These are phyloP conservation scores for Dryocosmus kuriphilus DNA, from an alignment of 2,888 invertebrate species.

Conservation along the genomic window DNA sequence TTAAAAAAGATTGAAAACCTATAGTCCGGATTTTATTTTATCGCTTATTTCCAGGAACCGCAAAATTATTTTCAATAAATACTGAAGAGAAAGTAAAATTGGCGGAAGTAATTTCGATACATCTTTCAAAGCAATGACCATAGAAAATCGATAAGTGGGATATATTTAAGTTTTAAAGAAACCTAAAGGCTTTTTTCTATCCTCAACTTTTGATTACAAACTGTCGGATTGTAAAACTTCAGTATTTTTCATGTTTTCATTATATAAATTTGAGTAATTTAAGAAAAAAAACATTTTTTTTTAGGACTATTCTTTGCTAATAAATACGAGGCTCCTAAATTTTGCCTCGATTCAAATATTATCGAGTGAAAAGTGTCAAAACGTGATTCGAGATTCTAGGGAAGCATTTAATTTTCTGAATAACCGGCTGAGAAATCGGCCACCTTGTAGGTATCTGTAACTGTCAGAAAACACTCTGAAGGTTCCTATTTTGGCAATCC, in stretches of 20 bases:
- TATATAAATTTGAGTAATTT: no score
- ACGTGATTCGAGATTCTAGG: constrained; percentile 25
- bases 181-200: no score
- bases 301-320: no score
- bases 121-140: background rate
- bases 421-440: background rate
- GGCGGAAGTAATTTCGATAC: background rate
- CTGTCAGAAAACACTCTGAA: constrained; percentile 36
- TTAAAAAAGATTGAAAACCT: no score
- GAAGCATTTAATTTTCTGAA: constrained; percentile 30
- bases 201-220: no score
- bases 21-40: no score
- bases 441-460: constrained; percentile 27
- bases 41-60: background rate
- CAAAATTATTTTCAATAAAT: background rate
- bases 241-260: no score
- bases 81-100: background rate
- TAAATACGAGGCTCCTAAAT: background rate
- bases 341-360: background rate
- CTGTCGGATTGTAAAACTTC: no score
- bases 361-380: constrained; percentile 18
- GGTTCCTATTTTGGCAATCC: constrained; percentile 17
- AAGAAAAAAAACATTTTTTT: no score
- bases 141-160: background rate
- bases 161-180: no score